These are phyloP conservation scores for Pseudonaja textilis DNA, from an alignment of 2,113 vertebrate genomes.

Conservation along the genomic window DNA sequence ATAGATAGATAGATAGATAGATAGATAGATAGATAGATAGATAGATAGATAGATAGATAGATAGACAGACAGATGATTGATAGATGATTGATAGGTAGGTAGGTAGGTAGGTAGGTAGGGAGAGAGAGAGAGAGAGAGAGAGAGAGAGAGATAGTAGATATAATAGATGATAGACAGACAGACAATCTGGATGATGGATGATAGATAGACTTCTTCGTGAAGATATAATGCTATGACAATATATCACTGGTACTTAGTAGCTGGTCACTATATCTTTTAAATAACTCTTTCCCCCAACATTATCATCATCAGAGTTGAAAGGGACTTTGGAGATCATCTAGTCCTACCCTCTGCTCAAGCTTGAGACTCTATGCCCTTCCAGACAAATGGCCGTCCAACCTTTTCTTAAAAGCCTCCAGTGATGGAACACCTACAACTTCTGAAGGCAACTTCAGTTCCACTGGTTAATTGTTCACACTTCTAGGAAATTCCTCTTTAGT, in stretches of 20 bases:
- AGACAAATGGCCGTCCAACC: background rate
- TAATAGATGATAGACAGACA: too few relatives aligned
- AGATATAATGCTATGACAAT: slow-evolving; percentile 52
- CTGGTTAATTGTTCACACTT: background rate
- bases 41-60: too few relatives aligned
- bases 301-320: background rate
- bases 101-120: too few relatives aligned
- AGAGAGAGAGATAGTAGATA: too few relatives aligned
- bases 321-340: background rate
- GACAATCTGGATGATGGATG: slow-evolving; percentile 20
- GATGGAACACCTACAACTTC: background rate
- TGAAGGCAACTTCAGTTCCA: too few relatives aligned
- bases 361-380: background rate
- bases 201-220: slow-evolving; percentile 50
- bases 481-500: background rate
- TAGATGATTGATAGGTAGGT: too few relatives aligned
- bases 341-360: background rate
- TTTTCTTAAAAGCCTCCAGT: background rate
- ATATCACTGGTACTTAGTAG: slow-evolving; percentile 62
- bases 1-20: too few relatives aligned
- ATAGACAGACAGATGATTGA: too few relatives aligned
- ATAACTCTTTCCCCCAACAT: slow-evolving; percentile 53
- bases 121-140: too few relatives aligned
- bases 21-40: background rate
- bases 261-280: slow-evolving; percentile 59